Percentiles rank a stretch among this genome's conserved stretches.
These are phyloP conservation scores for Siderastrea radians DNA, from an alignment of 92 coral and sea anemone genomes.

Conservation along the genomic window DNA sequence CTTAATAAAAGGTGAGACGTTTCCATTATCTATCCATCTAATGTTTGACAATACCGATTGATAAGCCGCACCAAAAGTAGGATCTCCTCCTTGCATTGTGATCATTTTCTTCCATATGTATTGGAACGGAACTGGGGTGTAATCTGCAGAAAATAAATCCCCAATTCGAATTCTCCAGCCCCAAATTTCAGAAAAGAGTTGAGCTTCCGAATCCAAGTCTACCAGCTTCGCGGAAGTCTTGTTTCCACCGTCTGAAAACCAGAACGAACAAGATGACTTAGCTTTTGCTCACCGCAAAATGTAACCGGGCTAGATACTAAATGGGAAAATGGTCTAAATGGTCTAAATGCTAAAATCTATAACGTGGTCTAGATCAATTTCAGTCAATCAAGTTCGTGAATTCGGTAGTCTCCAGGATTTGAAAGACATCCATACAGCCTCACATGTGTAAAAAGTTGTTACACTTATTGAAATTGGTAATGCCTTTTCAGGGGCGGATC, in stretches of 20 bases:
- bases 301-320: too few species aligned
- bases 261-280: background rate
- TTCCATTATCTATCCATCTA: constrained; percentile 38
- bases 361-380: too few species aligned
- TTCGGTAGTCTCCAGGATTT: too few species aligned
- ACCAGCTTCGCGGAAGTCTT: constrained; percentile 74
- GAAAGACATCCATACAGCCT: too few species aligned
- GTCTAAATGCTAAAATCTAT: too few species aligned
- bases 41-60: constrained; percentile 78
- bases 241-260: constrained; percentile 44
- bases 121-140: constrained; percentile 67
- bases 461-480: too few species aligned
- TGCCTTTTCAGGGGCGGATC: too few species aligned
- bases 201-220: constrained; percentile 78
- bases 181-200: constrained; percentile 65
- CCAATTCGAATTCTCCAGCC: constrained; percentile 84
- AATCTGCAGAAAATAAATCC: constrained; percentile 76
- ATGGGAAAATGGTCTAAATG: too few species aligned
- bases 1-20: constrained; percentile 44
- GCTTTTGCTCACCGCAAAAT: too few species aligned
- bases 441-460: too few species aligned
- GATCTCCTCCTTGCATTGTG: background rate
- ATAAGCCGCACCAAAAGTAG: constrained; percentile 58
- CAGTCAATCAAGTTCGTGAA: too few species aligned
- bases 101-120: constrained; percentile 62